Conservation (phyloP, 1,140 invertebrate species). For the Brevipalpus yothersi region DNA sequence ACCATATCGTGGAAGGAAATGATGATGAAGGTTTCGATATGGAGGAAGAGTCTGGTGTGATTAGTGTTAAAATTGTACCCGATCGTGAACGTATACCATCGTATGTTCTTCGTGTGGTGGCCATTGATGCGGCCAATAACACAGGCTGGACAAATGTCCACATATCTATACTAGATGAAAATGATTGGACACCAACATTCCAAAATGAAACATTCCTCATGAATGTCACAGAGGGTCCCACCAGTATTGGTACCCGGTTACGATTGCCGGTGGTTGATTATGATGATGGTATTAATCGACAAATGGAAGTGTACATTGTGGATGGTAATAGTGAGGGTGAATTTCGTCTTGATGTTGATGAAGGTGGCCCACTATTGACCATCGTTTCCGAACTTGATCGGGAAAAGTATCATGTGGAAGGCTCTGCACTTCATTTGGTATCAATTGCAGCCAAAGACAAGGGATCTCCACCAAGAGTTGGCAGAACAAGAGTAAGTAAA, state of each 20-base stretch:
- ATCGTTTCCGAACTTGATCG: slow-evolving; percentile 15
- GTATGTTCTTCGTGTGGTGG: slow-evolving; percentile 13
- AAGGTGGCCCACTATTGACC: slow-evolving; percentile 14
- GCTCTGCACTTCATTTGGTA: slow-evolving; percentile 17
- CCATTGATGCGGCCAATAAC: slow-evolving; percentile 15
- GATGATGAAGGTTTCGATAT: slow-evolving; percentile 13
- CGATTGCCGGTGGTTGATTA: slow-evolving; percentile 15
- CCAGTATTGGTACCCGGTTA: slow-evolving; percentile 15
- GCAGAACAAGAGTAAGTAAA: slow-evolving; percentile 38
- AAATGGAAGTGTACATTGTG: slow-evolving; percentile 21
- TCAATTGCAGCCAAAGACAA: slow-evolving; percentile 20
- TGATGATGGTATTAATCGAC: slow-evolving; percentile 18
- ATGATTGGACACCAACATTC: slow-evolving; percentile 20
- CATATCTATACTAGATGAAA: slow-evolving; percentile 19
- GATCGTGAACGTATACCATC: slow-evolving; percentile 14
- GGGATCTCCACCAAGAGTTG: slow-evolving; percentile 18
- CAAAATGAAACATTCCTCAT: slow-evolving; percentile 18
- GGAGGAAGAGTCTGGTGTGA: slow-evolving; percentile 14
- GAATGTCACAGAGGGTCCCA: slow-evolving; percentile 20
- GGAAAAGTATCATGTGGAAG: slow-evolving; percentile 14
- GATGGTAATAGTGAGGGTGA: slow-evolving; percentile 20
- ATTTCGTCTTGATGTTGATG: slow-evolving; percentile 15
- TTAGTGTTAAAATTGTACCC: slow-evolving; percentile 13
- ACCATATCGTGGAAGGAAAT: slow-evolving; percentile 15
- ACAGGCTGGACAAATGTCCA: slow-evolving; percentile 19